Evolutionary conservation across 2,113 vertebrate species (phyloP).

Genomic region (Daubentonia madagascariensis): DNA sequence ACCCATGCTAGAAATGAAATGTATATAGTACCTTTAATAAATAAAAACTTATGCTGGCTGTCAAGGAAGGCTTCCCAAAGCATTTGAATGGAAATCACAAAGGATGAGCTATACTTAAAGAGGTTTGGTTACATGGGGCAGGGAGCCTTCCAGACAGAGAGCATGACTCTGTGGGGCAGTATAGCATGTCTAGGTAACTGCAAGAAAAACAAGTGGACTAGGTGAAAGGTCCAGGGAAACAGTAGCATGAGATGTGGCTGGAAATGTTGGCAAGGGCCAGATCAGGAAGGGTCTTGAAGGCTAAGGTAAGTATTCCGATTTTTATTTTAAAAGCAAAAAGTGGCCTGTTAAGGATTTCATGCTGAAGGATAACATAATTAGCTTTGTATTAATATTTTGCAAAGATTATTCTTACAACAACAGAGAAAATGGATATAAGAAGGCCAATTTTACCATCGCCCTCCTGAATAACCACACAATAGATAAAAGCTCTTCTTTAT

Average conservation of each 20-base stretch:
- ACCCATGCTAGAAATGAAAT: background rate
- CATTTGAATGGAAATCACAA: conserved; percentile 2
- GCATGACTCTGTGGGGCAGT: background rate
- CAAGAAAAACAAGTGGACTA: background rate
- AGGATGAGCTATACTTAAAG: background rate
- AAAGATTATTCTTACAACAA: background rate
- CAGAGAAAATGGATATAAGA: background rate
- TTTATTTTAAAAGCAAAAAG: background rate
- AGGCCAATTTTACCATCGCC: background rate
- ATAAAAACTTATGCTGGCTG: background rate
- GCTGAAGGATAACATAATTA: background rate
- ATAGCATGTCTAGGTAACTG: background rate
- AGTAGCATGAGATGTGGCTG: background rate
- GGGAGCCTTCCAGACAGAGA: background rate
- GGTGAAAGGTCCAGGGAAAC: background rate
- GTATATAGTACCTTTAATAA: background rate
- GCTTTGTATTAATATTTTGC: background rate
- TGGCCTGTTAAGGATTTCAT: background rate
- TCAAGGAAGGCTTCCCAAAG: background rate
- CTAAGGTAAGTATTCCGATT: background rate
- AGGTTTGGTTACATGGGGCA: background rate
- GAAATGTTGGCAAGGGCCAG: background rate
- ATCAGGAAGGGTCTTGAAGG: background rate
- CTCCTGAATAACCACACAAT: background rate
- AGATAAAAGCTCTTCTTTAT: background rate